Evolutionary conservation across 2,888 invertebrate species (phyloP).

Genomic region (Caenorhabditis sp.): DNA sequence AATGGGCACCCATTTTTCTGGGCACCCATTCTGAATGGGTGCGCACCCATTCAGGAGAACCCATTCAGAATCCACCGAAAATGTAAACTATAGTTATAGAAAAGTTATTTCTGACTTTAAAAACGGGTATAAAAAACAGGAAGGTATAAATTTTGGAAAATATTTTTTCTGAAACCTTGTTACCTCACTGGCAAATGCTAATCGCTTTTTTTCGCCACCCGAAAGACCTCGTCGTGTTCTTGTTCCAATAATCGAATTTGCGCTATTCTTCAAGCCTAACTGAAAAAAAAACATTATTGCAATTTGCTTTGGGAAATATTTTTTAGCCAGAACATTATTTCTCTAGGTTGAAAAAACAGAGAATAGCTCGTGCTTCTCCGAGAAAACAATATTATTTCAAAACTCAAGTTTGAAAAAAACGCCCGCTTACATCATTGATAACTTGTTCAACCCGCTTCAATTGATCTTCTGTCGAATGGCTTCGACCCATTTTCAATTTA

Average conservation of each 20-base stretch:
- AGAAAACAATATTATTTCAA: too few species aligned
- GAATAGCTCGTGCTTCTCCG: too few species aligned
- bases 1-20: too few species aligned
- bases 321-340: not conserved
- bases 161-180: not conserved
- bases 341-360: too few species aligned
- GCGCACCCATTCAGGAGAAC: too few species aligned
- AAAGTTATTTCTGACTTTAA: too few species aligned
- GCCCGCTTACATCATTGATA: conserved; percentile 54
- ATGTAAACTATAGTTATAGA: too few species aligned
- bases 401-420: not conserved
- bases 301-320: not conserved
- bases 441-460: conserved; percentile 79
- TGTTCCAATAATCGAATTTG: conserved; percentile 82
- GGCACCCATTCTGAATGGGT: too few species aligned
- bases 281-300: conserved; percentile 15
- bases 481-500: conserved; percentile 81
- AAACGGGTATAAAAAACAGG: too few species aligned
- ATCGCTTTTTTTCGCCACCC: conserved; percentile 89
- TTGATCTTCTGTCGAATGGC: conserved; percentile 77
- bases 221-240: conserved; percentile 84
- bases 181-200: conserved; percentile 91
- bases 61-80: too few species aligned
- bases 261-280: conserved; percentile 76
- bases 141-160: too few species aligned